phyloP scores from a whole-genome alignment of 2,113 vertebrate species.

The Arothron firmamentum region DNA sequence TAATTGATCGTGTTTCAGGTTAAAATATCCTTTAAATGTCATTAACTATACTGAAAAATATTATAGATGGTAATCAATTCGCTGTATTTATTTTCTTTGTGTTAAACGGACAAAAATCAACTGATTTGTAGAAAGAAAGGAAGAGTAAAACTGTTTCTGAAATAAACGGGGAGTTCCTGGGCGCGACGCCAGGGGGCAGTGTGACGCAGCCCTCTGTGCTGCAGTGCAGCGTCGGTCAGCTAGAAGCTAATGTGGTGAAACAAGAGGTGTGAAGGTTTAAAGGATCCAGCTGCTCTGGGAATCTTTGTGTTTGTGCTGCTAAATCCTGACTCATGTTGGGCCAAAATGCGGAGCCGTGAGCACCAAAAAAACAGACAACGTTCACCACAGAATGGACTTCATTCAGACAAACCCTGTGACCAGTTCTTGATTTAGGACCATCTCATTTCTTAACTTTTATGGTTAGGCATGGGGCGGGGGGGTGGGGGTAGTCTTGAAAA shows the following conservation, averaged over 20 bases:
- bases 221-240: neutral
- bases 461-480: neutral
- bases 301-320: constrained; percentile 1
- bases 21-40: too few relatives aligned
- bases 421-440: neutral
- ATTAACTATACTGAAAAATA: too few relatives aligned
- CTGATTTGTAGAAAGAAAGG: too few relatives aligned
- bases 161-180: too few relatives aligned
- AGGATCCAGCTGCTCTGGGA: neutral
- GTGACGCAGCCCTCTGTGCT: too few relatives aligned
- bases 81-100: too few relatives aligned
- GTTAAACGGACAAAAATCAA: too few relatives aligned
- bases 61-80: too few relatives aligned
- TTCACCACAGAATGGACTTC: neutral
- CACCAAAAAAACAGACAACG: neutral
- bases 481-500: constrained; percentile 49
- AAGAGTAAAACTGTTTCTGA: too few relatives aligned
- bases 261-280: constrained; percentile 2
- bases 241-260: neutral
- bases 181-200: too few relatives aligned
- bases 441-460: neutral
- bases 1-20: too few relatives aligned
- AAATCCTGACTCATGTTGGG: neutral
- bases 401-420: constrained; percentile 16
- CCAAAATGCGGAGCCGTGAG: neutral